phyloP scores from a whole-genome alignment of 1,140 invertebrate species.

The Philotrypesis tridentata region DNA sequence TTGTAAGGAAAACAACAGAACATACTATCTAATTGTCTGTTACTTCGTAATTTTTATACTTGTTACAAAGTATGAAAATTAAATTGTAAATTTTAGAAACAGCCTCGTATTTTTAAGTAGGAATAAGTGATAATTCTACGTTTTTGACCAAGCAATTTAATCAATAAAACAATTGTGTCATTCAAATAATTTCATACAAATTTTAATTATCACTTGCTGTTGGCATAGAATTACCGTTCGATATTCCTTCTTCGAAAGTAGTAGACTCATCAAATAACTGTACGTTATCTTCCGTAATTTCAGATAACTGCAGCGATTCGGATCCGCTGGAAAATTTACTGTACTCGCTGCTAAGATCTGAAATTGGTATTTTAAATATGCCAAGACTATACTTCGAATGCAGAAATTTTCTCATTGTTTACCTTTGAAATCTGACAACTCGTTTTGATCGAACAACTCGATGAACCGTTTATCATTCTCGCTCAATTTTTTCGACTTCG shows the following conservation, averaged over 20 bases:
- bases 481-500: slow-evolving; percentile 44
- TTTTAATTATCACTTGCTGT: background rate
- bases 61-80: background rate
- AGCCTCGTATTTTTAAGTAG: background rate
- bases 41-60: background rate
- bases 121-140: background rate
- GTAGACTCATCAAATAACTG: background rate
- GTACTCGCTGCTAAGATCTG: background rate
- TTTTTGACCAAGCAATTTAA: background rate
- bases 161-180: background rate
- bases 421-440: background rate
- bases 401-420: background rate
- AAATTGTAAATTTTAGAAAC: background rate
- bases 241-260: background rate
- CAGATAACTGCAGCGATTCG: background rate
- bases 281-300: background rate
- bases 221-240: background rate
- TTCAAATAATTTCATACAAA: background rate
- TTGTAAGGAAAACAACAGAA: background rate
- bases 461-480: slow-evolving; percentile 54
- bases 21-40: background rate
- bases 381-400: background rate
- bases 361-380: background rate
- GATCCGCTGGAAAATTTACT: background rate
- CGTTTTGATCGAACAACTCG: slow-evolving; percentile 32